phyloP scores from a whole-genome alignment of 2,888 invertebrate species.

The Cheilosia impressa region DNA sequence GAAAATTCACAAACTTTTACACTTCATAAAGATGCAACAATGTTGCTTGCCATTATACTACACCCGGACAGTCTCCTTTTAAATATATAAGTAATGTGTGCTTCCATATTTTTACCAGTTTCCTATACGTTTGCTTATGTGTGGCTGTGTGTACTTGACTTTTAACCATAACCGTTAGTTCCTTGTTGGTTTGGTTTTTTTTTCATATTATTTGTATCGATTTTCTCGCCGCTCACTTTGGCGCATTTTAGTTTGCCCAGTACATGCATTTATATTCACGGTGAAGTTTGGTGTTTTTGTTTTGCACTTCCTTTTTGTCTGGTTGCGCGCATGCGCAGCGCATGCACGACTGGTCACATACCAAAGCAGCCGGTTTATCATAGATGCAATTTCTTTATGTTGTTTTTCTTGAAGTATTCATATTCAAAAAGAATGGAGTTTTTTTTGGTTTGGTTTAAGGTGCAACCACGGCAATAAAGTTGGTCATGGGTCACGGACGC shows the following conservation, averaged over 20 bases:
- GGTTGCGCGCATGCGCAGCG: constrained; percentile 43
- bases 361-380: constrained; percentile 68
- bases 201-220: constrained; percentile 4
- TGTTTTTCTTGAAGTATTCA: constrained; percentile 9
- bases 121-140: not conserved
- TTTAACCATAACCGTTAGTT: constrained; percentile 63
- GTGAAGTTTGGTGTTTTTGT: constrained; percentile 67
- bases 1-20: constrained; percentile 32
- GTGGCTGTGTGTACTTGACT: constrained; percentile 64
- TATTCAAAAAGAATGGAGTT: constrained; percentile 48
- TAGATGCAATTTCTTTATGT: constrained; percentile 26
- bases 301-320: constrained; percentile 50
- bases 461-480: constrained; percentile 47
- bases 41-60: constrained; percentile 30
- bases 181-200: constrained; percentile 52
- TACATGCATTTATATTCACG: constrained; percentile 61
- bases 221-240: constrained; percentile 71
- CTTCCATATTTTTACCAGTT: constrained; percentile 25
- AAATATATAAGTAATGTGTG: not conserved
- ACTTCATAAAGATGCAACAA: constrained; percentile 49
- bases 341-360: constrained; percentile 75
- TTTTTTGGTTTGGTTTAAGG: constrained; percentile 20
- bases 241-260: not conserved
- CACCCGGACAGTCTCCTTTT: constrained; percentile 16
- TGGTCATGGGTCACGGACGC: constrained; percentile 70